Evolutionary conservation across 92 coral and sea anemone species (phyloP).

Genomic region (Micromussa lordhowensis): DNA sequence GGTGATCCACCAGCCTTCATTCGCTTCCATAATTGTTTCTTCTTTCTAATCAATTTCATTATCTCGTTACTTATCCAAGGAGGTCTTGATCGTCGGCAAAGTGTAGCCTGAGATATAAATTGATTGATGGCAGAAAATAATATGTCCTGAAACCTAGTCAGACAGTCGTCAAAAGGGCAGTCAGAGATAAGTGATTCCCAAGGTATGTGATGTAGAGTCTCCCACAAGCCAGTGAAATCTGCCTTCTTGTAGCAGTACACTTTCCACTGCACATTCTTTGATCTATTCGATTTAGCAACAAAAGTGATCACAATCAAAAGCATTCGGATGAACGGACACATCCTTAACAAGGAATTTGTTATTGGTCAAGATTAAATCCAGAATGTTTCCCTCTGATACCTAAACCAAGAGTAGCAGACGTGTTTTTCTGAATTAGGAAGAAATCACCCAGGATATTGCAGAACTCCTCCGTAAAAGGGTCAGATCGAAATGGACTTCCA

Average conservation of each 20-base stretch:
- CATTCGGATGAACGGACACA: constrained; percentile 41
- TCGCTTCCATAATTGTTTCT: too few species aligned
- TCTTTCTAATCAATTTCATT: too few species aligned
- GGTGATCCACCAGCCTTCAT: too few species aligned
- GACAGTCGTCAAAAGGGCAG: not conserved
- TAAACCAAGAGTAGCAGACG: constrained; percentile 32
- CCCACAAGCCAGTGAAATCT: not conserved
- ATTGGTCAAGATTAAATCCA: constrained; percentile 28
- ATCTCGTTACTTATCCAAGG: constrained; percentile 18
- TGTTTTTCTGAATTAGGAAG: constrained; percentile 42
- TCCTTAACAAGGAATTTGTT: constrained; percentile 33
- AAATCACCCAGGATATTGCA: constrained; percentile 60
- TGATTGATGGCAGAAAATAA: constrained; percentile 15
- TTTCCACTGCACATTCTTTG: constrained; percentile 33
- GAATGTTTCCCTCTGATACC: not conserved
- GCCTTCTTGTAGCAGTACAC: constrained; percentile 26
- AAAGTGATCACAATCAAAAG: constrained; percentile 38
- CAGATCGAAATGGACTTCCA: constrained; percentile 17
- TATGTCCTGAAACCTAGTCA: constrained; percentile 13
- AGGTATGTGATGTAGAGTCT: constrained; percentile 26
- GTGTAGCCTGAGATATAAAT: constrained; percentile 7
- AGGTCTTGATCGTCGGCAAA: constrained; percentile 14
- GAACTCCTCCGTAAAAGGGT: constrained; percentile 44
- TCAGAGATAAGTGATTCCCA: constrained; percentile 38
- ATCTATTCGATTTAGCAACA: constrained; percentile 19